These are phyloP conservation scores for Cydia amplana DNA, from an alignment of 1,140 invertebrate species.

Conservation along the genomic window DNA sequence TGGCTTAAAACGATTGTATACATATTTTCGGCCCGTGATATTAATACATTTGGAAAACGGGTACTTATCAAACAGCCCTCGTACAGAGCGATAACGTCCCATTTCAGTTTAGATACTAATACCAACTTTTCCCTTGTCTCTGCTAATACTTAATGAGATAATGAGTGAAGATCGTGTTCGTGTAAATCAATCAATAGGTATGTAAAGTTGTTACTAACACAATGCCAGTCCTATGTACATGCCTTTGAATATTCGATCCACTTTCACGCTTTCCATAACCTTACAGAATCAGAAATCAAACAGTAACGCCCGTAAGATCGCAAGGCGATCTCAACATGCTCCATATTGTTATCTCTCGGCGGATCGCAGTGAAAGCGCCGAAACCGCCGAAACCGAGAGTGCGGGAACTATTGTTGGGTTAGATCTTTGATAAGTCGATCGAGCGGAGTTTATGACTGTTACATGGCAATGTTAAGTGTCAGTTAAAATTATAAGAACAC, in stretches of 20 bases:
- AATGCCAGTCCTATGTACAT: background rate
- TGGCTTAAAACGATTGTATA: too few relatives aligned
- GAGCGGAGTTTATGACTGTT: background rate
- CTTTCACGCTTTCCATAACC: background rate
- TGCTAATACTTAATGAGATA: too few relatives aligned
- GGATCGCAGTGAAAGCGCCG: constrained; percentile 6
- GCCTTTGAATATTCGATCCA: background rate
- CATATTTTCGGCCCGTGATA: too few relatives aligned
- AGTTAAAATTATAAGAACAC: too few relatives aligned
- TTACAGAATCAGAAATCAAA: background rate
- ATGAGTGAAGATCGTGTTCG: too few relatives aligned
- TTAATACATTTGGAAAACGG: too few relatives aligned
- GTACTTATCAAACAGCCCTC: too few relatives aligned
- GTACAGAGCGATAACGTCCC: too few relatives aligned
- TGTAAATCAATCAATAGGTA: too few relatives aligned
- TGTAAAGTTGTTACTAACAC: background rate
- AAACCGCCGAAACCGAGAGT: constrained; percentile 1
- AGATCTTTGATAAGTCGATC: too few relatives aligned
- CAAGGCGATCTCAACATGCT: background rate
- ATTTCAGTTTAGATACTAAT: too few relatives aligned
- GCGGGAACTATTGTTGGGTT: constrained; percentile 9
- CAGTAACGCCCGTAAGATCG: background rate
- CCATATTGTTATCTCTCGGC: constrained; percentile 15
- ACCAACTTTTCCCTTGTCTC: too few relatives aligned
- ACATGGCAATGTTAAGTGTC: background rate